Base-by-base conservation (phyloP, 2,113 vertebrate species). In the Corythaeola cristata region DNA sequence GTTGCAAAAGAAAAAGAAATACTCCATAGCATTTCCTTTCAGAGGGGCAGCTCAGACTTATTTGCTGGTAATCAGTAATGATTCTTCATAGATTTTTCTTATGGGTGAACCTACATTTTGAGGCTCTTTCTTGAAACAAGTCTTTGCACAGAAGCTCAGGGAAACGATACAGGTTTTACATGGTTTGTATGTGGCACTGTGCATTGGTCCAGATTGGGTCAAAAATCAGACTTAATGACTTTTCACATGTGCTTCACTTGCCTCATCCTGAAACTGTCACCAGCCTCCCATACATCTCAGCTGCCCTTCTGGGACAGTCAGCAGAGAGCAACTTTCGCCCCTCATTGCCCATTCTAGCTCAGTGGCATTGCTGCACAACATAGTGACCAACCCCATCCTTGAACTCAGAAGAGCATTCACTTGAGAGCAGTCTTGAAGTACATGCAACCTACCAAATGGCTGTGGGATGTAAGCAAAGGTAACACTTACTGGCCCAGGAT, bases 261-360 rank as follows among this genome's bases (percentile, higher is more conserved):
- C 26, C 12, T 67, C 53, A 62, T 37, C 23, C n/a, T 45, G 55
- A 81, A 63, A 15, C n/a, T 62, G 24, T 59, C 24, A 9, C 22
- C 62, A 44, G 4, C 10, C 22, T 62, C 20, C 63, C 41, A 32
- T 11, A 26, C 6, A 15, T 8, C 6, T 47, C 11, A 55, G 56
- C 20, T 66, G 6, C 10, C 16, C 16, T 32, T 64, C 23, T 39
- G 35, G 63, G 30, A 35, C 21, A n/a, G 9, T 22, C 41, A 39
- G 32, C n/a, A 56, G 44, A 14, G 41, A 62, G 6, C 7, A 13
- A 6, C 37, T 64, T 7, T 28, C 28, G 9, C 28, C 22, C 18
- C 1, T 3, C 37, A 1, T 8, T 64, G 60, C 27, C 27, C 6
- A 0, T 3, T 5, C 2, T 23, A n/a, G n/a, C 52, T 33, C 39